Percentiles rank a stretch among this genome's conserved stretches.
Conservation (phyloP, 2,888 invertebrate species). For the Drosophila nigricruria region DNA sequence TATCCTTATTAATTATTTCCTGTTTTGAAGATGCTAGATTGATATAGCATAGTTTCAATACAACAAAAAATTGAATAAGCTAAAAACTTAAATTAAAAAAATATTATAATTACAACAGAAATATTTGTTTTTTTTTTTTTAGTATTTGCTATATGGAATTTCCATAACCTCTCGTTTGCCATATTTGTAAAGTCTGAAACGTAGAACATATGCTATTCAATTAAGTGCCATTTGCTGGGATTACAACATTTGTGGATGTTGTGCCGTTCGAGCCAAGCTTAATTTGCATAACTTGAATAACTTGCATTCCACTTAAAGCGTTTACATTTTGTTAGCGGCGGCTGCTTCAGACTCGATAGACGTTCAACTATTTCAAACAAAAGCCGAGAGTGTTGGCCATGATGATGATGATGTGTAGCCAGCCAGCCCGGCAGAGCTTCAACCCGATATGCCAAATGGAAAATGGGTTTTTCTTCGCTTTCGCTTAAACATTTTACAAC, state of each 20-base stretch:
- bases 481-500: slow-evolving; percentile 57
- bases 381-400: slow-evolving; percentile 26
- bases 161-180: not conserved
- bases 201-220: not conserved
- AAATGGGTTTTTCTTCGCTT: slow-evolving; percentile 27
- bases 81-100: too few species aligned
- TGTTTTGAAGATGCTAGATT: too few species aligned
- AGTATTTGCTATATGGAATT: too few species aligned
- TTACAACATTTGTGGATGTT: slow-evolving; percentile 37
- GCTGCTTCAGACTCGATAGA: slow-evolving; percentile 41
- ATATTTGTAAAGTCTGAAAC: not conserved
- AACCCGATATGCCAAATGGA: slow-evolving; percentile 11
- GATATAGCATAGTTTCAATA: too few species aligned
- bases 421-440: not conserved
- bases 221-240: slow-evolving; percentile 20
- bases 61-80: too few species aligned
- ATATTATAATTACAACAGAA: too few species aligned
- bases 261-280: slow-evolving; percentile 20
- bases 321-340: slow-evolving; percentile 23
- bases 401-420: slow-evolving; percentile 10
- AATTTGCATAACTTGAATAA: slow-evolving; percentile 56
- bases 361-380: slow-evolving; percentile 55
- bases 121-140: too few species aligned
- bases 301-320: slow-evolving; percentile 31
- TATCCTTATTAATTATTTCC: too few species aligned